Evolutionary conservation across 2,113 vertebrate species (phyloP).

Genomic region (Elephantulus edwardii): DNA sequence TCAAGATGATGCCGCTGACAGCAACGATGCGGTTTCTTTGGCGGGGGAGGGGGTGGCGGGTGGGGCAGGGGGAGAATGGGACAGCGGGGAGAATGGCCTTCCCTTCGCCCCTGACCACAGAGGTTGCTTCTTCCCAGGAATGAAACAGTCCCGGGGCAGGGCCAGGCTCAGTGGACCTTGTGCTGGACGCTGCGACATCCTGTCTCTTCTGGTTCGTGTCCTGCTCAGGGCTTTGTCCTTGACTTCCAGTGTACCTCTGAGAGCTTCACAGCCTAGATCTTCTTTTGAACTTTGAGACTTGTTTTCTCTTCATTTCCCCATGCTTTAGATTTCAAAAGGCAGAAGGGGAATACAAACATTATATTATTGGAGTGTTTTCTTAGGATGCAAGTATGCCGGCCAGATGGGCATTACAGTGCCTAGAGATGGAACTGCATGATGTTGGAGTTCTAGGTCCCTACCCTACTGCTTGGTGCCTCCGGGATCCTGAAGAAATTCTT

Average conservation of each 20-base stretch:
- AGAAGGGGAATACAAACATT: not conserved
- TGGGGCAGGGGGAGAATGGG: not conserved
- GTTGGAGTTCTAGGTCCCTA: not conserved
- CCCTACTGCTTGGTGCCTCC: not conserved
- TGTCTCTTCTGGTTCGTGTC: not conserved
- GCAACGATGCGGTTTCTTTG: constrained; percentile 54
- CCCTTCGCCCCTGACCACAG: not conserved
- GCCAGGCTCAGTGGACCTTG: not conserved
- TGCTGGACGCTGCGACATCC: not conserved
- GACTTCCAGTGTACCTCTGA: not conserved
- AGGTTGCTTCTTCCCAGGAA: not conserved
- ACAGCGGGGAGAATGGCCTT: not conserved
- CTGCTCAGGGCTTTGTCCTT: not conserved
- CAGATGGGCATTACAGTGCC: not conserved
- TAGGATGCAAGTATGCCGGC: not conserved
- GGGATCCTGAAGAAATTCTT: not conserved
- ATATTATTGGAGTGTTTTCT: not conserved
- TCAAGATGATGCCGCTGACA: constrained; percentile 21
- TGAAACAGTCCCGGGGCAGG: not conserved
- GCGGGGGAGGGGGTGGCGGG: constrained; percentile 17
- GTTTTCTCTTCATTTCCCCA: not conserved
- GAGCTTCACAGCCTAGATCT: not conserved
- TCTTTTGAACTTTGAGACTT: not conserved
- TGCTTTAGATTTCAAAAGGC: constrained; percentile 20
- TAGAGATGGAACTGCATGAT: not conserved